phyloP scores from a whole-genome alignment of 2,797 vertebrate species.

The Toxotes lorentzi region DNA sequence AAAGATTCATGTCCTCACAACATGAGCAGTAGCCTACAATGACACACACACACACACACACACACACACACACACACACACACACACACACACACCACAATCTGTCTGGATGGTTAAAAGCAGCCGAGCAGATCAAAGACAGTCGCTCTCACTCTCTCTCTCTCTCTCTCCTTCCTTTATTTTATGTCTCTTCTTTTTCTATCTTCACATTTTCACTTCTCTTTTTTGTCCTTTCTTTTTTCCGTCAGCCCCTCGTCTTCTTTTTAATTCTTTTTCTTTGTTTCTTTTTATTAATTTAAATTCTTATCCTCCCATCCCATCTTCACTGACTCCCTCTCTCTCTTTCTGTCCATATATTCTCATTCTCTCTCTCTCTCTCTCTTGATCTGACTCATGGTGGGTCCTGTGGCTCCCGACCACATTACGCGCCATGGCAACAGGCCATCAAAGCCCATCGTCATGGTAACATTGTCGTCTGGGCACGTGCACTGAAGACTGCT shows the following conservation, averaged over 20 bases:
- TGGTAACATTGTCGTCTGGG: constrained; percentile 86
- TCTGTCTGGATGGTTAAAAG: not conserved
- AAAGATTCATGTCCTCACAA: no score
- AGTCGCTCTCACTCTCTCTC: not conserved
- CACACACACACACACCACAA: not conserved
- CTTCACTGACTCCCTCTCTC: not conserved
- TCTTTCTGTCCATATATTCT: no score
- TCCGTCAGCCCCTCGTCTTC: not conserved
- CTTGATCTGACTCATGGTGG: constrained; percentile 81
- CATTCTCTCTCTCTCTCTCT: no score
- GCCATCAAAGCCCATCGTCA: constrained; percentile 80
- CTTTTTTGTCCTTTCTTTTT: not conserved
- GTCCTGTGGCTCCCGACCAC: constrained; percentile 85
- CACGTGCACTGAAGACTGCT: constrained; percentile 38
- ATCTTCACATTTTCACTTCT: not conserved
- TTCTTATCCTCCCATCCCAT: not conserved
- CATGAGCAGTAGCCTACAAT: no score
- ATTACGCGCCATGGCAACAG: constrained; percentile 83
- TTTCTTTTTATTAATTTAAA: no score
- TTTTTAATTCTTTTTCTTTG: not conserved
- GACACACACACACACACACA: not conserved
- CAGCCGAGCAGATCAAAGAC: not conserved
- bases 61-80: no score
- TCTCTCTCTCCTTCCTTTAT: not conserved
- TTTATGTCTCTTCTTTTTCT: not conserved